Percentiles rank a stretch among this genome's conserved stretches.
Evolutionary conservation across 1,140 invertebrate genomes (phyloP).

Genomic region (Lordiphosa clarofinis): DNA sequence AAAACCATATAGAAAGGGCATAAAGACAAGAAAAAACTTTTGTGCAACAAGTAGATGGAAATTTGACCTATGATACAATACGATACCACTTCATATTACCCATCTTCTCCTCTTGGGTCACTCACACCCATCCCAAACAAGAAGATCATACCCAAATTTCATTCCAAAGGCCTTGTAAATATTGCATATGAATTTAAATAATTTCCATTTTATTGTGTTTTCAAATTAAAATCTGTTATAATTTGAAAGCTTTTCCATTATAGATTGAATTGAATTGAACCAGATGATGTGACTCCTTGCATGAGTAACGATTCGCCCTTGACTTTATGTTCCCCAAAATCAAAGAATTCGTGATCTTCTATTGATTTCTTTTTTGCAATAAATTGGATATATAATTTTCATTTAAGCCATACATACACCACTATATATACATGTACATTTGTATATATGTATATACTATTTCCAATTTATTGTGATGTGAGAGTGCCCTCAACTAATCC

Average conservation of each 20-base stretch:
- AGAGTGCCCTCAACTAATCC: too few species aligned
- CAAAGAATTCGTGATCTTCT: constrained; percentile 14
- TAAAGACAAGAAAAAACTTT: too few species aligned
- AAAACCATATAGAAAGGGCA: too few species aligned
- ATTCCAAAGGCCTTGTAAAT: constrained; percentile 42
- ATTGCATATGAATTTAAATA: constrained; percentile 52
- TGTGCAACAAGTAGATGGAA: too few species aligned
- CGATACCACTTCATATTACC: too few species aligned
- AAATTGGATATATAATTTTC: constrained; percentile 50
- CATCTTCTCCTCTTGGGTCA: too few species aligned
- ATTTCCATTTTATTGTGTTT: constrained; percentile 12
- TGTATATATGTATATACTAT: background rate
- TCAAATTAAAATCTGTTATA: constrained; percentile 19
- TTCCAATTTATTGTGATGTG: background rate
- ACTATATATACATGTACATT: background rate
- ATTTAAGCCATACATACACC: background rate
- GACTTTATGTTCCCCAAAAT: constrained; percentile 45
- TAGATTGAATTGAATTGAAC: constrained; percentile 25
- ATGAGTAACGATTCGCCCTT: constrained; percentile 79
- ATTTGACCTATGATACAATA: too few species aligned
- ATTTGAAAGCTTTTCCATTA: constrained; percentile 24
- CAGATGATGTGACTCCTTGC: constrained; percentile 65
- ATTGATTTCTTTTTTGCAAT: constrained; percentile 48
- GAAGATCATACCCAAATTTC: background rate
- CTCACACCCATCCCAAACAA: background rate